Base-by-base conservation (phyloP, 2,888 invertebrate genomes). In the Catocala fraxini region DNA sequence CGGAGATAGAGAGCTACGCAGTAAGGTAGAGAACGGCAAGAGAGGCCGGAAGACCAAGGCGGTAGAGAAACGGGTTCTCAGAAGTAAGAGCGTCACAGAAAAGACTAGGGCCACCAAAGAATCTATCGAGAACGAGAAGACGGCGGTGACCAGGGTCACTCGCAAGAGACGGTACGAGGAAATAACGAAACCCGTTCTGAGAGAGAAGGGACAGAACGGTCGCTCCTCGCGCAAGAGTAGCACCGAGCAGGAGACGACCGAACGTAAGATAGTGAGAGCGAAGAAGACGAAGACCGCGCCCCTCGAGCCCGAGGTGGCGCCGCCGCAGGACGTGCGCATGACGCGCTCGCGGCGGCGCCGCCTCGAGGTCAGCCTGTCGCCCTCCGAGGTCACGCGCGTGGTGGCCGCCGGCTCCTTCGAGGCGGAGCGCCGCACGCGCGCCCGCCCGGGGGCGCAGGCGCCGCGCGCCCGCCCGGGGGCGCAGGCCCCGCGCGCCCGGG, bases 201-300 rank as follows among this genome's bases (percentile, higher is more conserved):
- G 93, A n/a, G 93, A 94, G 58, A 93, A 93, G 53, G 92, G 91
- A 0, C 93, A 94, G 55, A 93, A 92, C 54, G 88, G 90, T 0
- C 75, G 89, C 4, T 70, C 86, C 0, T 83, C 87, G 0, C 79
- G 73, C 3, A 89, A 88, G 48, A 76, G 69, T 4, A 85, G 82
- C 62, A 63, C 59, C 0, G 80, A 81, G 0, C 78, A 70, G 0
- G 76, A 63, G 10, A n/a, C 47, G 1, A 41, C 42, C 3, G 84
- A 79, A 56, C 81, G 92, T 6, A 92, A 89, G 72, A 77, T 90
- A 0, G 83, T 83, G 0, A 81, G 83, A 64, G 84, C 91, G 7
- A 89, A 81, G 64, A 88, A 85, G 59, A 72, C 77, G 39, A 73
- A 82, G 7, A 75, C 72, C 10, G 46, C 73, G n/a, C 75, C 82